Evolutionary conservation across 2,888 invertebrate species (phyloP).

Genomic region (Heliconius erato): DNA sequence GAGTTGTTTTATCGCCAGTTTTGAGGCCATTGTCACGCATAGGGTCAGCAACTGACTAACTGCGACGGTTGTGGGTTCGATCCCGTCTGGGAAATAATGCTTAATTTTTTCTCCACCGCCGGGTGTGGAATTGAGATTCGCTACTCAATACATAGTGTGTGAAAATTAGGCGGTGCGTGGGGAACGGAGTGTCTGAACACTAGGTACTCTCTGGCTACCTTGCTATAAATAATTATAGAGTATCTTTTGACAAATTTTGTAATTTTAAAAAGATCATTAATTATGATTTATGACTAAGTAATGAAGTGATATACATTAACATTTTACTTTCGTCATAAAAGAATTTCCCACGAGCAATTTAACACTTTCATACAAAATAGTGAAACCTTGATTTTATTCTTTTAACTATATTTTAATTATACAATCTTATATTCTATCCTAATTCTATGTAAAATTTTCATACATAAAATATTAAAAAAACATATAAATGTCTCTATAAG

Average conservation of each 20-base stretch:
- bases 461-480: too few species aligned
- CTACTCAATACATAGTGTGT: background rate
- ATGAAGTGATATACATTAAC: background rate
- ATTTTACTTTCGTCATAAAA: background rate
- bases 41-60: too few species aligned
- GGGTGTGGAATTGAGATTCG: too few species aligned
- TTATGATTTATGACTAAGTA: too few species aligned
- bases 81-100: too few species aligned
- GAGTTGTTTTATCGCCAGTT: too few species aligned
- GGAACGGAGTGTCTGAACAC: background rate
- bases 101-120: too few species aligned
- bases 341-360: conserved; percentile 5
- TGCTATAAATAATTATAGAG: background rate
- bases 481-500: background rate
- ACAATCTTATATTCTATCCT: background rate
- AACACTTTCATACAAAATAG: background rate
- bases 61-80: too few species aligned
- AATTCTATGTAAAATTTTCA: background rate
- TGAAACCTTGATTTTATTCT: background rate
- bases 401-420: too few species aligned
- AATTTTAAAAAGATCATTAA: too few species aligned
- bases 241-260: background rate
- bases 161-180: too few species aligned
- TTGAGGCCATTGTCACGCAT: too few species aligned
- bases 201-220: background rate